These are phyloP conservation scores for Cheilinus undulatus DNA, from an alignment of 2,113 vertebrate genomes.

Conservation along the genomic window DNA sequence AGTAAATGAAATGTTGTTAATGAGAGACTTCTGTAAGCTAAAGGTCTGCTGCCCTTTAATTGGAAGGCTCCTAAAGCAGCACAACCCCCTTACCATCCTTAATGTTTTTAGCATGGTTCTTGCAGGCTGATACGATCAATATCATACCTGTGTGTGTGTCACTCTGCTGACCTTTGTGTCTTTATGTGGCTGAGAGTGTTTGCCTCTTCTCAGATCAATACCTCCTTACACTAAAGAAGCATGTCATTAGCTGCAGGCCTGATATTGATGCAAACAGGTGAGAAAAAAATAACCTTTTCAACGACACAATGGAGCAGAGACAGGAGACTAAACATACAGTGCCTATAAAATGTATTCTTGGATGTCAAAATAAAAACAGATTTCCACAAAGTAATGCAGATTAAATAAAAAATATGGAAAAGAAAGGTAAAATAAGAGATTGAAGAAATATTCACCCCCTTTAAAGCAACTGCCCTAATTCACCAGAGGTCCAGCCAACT, in stretches of 20 bases:
- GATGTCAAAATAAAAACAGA: too few species aligned
- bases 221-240: constrained; percentile 15
- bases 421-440: too few species aligned
- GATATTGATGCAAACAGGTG: constrained; percentile 11
- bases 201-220: constrained; percentile 54
- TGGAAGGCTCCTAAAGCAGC: constrained; percentile 24
- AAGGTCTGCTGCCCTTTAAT: constrained; percentile 55
- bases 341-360: too few species aligned
- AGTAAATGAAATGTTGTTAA: constrained; percentile 48
- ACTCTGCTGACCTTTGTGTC: constrained; percentile 54
- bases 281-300: constrained; percentile 18
- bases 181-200: constrained; percentile 33
- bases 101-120: constrained; percentile 24
- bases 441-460: too few species aligned
- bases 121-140: constrained; percentile 50
- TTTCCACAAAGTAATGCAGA: too few species aligned
- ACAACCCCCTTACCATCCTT: constrained; percentile 13
- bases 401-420: too few species aligned
- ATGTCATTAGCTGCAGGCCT: constrained; percentile 29
- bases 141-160: constrained; percentile 21
- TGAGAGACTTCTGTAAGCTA: constrained; percentile 43
- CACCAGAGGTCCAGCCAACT: too few species aligned
- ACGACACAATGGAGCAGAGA: background rate
- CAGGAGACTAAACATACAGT: too few species aligned
- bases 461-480: too few species aligned